These are phyloP conservation scores for Eulemur rubriventer DNA, from an alignment of 2,797 vertebrate species.

Conservation along the genomic window DNA sequence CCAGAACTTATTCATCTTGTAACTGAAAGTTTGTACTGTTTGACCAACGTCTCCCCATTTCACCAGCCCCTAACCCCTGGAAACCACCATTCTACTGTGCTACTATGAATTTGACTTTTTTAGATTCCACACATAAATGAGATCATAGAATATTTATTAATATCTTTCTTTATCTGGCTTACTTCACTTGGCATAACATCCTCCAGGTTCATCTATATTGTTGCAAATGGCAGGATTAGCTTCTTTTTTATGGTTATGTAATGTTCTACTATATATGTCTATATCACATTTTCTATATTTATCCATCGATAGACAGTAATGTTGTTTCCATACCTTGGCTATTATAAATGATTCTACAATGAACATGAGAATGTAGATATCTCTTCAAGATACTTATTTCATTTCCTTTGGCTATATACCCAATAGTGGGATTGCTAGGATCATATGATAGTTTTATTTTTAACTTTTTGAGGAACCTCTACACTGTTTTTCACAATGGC, in stretches of 20 bases:
- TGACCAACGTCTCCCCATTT: neutral
- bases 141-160: neutral
- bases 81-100: neutral
- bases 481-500: neutral
- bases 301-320: neutral
- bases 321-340: neutral
- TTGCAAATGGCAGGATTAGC: neutral
- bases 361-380: neutral
- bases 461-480: neutral
- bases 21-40: neutral
- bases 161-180: neutral
- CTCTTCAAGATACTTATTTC: neutral
- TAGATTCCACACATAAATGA: neutral
- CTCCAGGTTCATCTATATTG: neutral
- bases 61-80: accelerated
- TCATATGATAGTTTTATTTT: neutral
- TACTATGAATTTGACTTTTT: neutral
- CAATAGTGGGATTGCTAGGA: neutral
- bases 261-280: neutral
- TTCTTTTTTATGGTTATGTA: neutral
- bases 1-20: neutral
- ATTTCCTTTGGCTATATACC: neutral
- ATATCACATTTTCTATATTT: neutral
- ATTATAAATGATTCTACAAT: neutral
- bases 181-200: neutral